Evolutionary conservation across 30 jellyfish, hydroid and myxozoan genomes (phyloP).

Genomic region (Aurelia aurita): DNA sequence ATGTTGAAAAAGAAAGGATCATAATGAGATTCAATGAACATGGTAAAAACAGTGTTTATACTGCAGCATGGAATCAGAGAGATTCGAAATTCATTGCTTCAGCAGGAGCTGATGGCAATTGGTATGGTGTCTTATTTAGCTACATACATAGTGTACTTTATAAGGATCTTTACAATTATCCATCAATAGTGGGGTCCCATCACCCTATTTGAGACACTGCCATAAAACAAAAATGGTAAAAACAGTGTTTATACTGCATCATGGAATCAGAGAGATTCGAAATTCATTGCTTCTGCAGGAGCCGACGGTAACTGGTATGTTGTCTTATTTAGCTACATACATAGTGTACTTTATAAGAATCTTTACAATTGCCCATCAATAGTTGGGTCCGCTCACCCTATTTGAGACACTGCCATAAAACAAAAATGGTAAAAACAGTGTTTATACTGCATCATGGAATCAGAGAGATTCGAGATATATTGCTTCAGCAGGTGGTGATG

Average conservation of each 20-base stretch:
- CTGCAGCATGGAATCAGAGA: constrained; percentile 80
- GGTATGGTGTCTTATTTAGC: constrained; percentile 30
- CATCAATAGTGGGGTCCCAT: too few species aligned
- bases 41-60: constrained; percentile 68
- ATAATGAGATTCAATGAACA: constrained; percentile 75
- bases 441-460: constrained; percentile 80
- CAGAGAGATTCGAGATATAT: constrained; percentile 74
- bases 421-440: constrained; percentile 77
- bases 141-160: too few species aligned
- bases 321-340: too few species aligned
- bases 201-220: too few species aligned
- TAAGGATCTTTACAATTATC: too few species aligned
- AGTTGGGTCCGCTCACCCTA: too few species aligned
- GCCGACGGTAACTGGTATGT: constrained; percentile 78
- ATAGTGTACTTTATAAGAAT: too few species aligned
- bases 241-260: constrained; percentile 71
- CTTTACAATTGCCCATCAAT: too few species aligned
- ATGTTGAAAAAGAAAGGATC: constrained; percentile 48
- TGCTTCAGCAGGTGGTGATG: constrained; percentile 85
- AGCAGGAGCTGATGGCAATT: constrained; percentile 76
- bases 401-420: too few species aligned
- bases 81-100: constrained; percentile 82
- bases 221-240: constrained; percentile 75
- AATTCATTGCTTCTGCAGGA: constrained; percentile 81
- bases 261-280: constrained; percentile 83